Percentiles rank a stretch among this genome's conserved stretches.
Evolutionary conservation across 2,113 vertebrate genomes (phyloP).

Genomic region (Tupaia chinensis): DNA sequence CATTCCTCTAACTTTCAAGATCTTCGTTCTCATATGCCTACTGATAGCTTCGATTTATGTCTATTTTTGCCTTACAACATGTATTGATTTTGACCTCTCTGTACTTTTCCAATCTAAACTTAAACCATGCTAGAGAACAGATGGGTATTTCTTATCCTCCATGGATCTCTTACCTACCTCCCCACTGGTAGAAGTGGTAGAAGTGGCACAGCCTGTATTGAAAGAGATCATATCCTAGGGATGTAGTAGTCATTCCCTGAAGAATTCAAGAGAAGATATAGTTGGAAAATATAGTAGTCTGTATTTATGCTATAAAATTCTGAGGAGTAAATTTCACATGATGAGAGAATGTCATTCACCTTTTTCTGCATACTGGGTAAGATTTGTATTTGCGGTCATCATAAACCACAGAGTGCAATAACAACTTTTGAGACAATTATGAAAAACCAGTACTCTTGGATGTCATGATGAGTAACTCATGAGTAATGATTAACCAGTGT

Average conservation of each 20-base stretch:
- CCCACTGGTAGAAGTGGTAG: not conserved
- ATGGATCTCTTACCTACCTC: not conserved
- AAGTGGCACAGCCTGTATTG: not conserved
- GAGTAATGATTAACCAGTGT: conserved; percentile 14
- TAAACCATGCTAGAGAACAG: not conserved
- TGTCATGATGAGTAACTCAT: not conserved
- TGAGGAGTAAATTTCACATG: not conserved
- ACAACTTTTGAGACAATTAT: not conserved
- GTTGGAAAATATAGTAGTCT: not conserved
- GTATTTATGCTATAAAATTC: conserved; percentile 8
- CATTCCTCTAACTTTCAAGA: not conserved
- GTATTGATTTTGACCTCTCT: not conserved
- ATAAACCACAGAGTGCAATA: not conserved
- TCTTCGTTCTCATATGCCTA: not conserved
- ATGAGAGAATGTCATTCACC: not conserved
- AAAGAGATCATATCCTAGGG: not conserved
- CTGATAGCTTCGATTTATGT: not conserved
- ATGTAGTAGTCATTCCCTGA: not conserved
- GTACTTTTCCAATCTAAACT: not conserved
- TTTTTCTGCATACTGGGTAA: not conserved
- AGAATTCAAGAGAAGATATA: not conserved
- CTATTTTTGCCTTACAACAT: not conserved
- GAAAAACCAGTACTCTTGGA: not conserved
- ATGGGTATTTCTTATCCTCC: not conserved
- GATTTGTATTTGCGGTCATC: conserved; percentile 18